These are phyloP conservation scores for Spilarctia lutea DNA, from an alignment of 2,888 invertebrate genomes.

Conservation along the genomic window DNA sequence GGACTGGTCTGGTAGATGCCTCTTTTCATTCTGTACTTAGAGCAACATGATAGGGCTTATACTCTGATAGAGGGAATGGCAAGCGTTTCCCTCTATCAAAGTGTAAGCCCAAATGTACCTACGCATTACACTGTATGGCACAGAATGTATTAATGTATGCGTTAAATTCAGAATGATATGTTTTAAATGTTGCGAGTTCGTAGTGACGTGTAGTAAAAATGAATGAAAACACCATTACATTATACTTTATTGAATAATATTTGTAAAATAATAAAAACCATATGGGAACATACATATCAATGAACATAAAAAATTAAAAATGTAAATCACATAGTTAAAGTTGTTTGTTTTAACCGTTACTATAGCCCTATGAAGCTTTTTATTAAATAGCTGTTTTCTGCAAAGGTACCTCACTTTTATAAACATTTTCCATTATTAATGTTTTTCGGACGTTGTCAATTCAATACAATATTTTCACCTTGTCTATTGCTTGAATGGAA, in stretches of 20 bases:
- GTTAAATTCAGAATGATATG: too few species aligned
- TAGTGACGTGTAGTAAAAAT: neutral
- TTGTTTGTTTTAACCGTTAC: neutral
- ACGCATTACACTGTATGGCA: too few species aligned
- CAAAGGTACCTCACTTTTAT: neutral
- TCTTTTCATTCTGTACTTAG: too few species aligned
- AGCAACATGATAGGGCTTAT: too few species aligned
- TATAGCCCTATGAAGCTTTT: neutral
- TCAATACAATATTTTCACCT: neutral
- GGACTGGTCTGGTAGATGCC: too few species aligned
- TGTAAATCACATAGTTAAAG: conserved; percentile 2
- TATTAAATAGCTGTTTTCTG: neutral
- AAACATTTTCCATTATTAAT: neutral
- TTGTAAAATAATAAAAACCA: conserved; percentile 1
- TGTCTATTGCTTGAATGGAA: neutral
- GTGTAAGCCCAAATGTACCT: too few species aligned
- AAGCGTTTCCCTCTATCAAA: too few species aligned
- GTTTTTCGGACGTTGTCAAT: neutral
- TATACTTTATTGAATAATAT: conserved; percentile 4
- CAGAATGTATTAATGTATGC: too few species aligned
- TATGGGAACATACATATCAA: neutral
- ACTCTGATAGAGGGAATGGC: too few species aligned
- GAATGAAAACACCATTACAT: neutral
- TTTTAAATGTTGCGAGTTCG: too few species aligned
- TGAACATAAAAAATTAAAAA: neutral